Evolutionary conservation across 2,113 vertebrate species (phyloP), one percentile per base, ranked within the genome.

Genomic region (Carollia perspicillata): DNA sequence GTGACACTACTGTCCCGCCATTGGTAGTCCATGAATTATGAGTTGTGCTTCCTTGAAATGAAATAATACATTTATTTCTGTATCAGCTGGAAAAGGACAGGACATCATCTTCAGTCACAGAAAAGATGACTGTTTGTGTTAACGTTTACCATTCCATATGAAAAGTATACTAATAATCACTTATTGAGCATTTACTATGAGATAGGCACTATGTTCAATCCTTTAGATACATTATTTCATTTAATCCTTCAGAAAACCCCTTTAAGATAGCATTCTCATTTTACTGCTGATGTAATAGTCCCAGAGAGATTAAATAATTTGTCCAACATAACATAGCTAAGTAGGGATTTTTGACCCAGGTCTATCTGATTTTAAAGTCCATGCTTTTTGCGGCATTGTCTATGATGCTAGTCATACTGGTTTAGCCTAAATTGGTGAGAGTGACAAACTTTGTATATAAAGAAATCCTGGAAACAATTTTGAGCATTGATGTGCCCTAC

Each of bases 381-480:
- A 83, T 26, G 13, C 49, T 63, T 93, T 80, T 9, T 33, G n/a
- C 22, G 79, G 33, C 63, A 51, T 1, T 66, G 23, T 72, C 66
- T 87, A 35, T 75, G 65, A 95, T 28, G 22, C 35, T 94, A 12
- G 35, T 68, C 51, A n/a, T 44, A 51, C 1, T 72, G n/a, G 23
- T 88, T 49, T 42, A 71, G 88, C 44, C 37, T 55, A 84, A 89
- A 85, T 33, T 84, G 40, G 2, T 40, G 51, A 94, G 16, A 86
- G 47, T 77, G 78, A 63, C 20, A 93, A 90, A 71, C 26, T 84
- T 69, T 80, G 63, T 55, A 18, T 69, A 75, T 81, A 30, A 93
- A 95, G 44, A 96, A 93, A 91, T 71, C 22, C 33, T 94, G 77
- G 92, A 33, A 90, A 77, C 8, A 88, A 37, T 93, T 95, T 53